Base-by-base conservation (phyloP, 2,888 invertebrate species). In the Alentia gelatinosa region DNA sequence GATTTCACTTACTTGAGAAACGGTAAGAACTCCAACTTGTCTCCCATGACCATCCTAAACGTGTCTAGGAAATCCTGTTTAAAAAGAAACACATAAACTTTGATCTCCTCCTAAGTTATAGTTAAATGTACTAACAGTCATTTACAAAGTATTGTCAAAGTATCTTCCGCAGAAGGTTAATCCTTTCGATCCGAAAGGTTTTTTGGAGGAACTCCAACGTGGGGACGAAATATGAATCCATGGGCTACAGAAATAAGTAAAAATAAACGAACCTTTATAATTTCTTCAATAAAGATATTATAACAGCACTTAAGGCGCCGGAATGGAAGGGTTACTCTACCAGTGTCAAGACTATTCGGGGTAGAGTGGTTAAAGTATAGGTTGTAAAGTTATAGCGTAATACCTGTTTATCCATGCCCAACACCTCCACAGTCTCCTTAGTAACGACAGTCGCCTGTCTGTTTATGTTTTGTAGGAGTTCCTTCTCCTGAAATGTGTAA, bases 401-500 rank as follows among this genome's bases (percentile, higher is more conserved):
- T 83, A 92, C 92, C 26, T 94, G 92, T 83, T 92, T 91, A 79
- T 93, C 93, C 23, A 94, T 40, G 0, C 93, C 94, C 0, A 94
- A 91, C 0, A 94, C 93, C 90, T 94, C 94, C 15, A 93, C 50
- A 23, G 93, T 90, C 50, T 94, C 94, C 89, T 93, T 92, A 75
- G 93, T 93, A 19, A 94, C 92, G 23, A 93, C 92, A 9, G 94
- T 94, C 0, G 92, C 93, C 39, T 92, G 92, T 42, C 94, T 91
- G 47, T 92, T 91, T 0, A 91, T 90, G 79, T 92, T 92, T 30
- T 92, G 93, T 74, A 94, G 90, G n/a, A 94, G 92, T 90, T 93
- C 93, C 89, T 92, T 92, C 91, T 94, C 94, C 94, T 94, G 42
- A 26, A n/a, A n/a, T n/a, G n/a, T n/a, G n/a, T n/a, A n/a, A n/a